Base-by-base conservation (phyloP, 2,797 vertebrate species). In the Hydrolagus colliei region DNA sequence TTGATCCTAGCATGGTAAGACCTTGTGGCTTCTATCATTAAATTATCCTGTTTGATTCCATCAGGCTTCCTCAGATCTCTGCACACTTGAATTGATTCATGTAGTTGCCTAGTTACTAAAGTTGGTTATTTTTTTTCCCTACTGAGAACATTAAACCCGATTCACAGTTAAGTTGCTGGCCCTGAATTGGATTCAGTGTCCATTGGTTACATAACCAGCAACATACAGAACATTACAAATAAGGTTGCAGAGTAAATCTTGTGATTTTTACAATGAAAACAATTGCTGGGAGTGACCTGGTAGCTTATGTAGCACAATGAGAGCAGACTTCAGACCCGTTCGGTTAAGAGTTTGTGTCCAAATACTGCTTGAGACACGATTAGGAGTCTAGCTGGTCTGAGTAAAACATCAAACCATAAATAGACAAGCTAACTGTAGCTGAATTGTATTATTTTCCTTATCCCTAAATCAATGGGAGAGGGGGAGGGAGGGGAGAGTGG, bases 401-500 rank as follows among this genome's bases (percentile, higher is more conserved):
- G 62, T 32, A 12, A 27, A 32, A 27, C 22, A 27, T 12, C 27
- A 52, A 4, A 67, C 79, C 63, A 41, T 35, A 52, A 18, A 27
- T 11, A 84, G 65, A 84, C 63, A 63, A 84, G 71, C 35, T 84
- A 35, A 84, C 78, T 68, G 78, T 41, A 65, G 27, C 14, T 35
- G 78, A 32, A 68, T 52, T 52, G 41, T 52, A 52, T 52, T 18
- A 11, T 20, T 67, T 9, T 65, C 16, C 63, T 62, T 16, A 1
- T 1, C 63, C 77, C 22, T 22, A 59, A 84, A 84, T 84, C 79
- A 71, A 71, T 84, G 32, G 65, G 79, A n/a, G 32, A 84, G 41
- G 41, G 41, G 41, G 41, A 0, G 41, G 6, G 32, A 84, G 41
- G 41, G 41, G 41, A 6, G 2, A 6, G 6, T 52, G 41, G 41